Evolutionary conservation across 1,140 invertebrate genomes (phyloP).

Genomic region (Vollenhovia emeryi): DNA sequence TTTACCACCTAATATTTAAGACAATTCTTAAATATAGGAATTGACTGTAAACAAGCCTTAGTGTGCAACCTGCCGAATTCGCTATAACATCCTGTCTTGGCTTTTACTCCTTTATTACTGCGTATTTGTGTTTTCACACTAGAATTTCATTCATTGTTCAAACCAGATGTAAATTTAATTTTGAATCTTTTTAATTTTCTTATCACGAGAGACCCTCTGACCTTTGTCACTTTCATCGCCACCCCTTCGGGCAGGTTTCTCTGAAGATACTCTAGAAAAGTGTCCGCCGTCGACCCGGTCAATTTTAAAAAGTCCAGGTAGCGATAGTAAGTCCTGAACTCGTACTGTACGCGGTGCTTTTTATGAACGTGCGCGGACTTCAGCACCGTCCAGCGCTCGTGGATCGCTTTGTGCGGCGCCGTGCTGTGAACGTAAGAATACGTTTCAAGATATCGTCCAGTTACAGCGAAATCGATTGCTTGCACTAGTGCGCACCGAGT

Average conservation of each 20-base stretch:
- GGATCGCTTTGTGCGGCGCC: constrained; percentile 89
- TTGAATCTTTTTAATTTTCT: constrained; percentile 13
- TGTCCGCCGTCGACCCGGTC: constrained; percentile 98
- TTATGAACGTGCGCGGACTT: constrained; percentile 97
- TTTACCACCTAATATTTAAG: too few species aligned
- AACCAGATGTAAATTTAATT: not conserved
- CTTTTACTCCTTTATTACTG: too few species aligned
- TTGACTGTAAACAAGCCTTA: too few species aligned
- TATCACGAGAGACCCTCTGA: constrained; percentile 75
- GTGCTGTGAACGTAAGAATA: constrained; percentile 86
- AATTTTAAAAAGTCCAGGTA: constrained; percentile 93
- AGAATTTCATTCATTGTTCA: too few species aligned
- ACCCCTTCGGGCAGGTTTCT: constrained; percentile 99
- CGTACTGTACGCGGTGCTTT: constrained; percentile 98
- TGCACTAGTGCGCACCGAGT: too few species aligned
- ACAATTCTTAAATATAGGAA: too few species aligned
- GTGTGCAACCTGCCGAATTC: too few species aligned
- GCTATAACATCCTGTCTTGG: too few species aligned
- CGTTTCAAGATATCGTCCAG: not conserved
- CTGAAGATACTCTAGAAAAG: constrained; percentile 98
- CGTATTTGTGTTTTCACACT: too few species aligned
- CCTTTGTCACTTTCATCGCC: constrained; percentile 96
- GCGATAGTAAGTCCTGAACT: constrained; percentile 96
- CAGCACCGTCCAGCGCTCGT: constrained; percentile 92
- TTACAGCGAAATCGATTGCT: too few species aligned